Base-by-base conservation (phyloP, 1,140 invertebrate genomes). In the Mercenaria mercenaria region DNA sequence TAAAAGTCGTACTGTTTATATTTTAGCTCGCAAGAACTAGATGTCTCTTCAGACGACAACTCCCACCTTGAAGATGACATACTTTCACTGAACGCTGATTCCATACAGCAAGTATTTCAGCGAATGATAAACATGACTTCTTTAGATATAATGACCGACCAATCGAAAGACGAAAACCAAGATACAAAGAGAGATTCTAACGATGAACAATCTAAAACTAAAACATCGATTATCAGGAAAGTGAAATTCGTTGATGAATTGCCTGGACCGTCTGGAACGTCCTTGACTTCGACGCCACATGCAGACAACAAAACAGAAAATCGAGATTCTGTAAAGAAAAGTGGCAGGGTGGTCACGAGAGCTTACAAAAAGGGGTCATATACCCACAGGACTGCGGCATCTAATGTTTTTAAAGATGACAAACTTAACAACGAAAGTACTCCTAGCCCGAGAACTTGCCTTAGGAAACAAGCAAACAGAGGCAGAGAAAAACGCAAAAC, bases 91-190 rank as follows among this genome's bases (percentile, higher is more conserved):
- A 72, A 89, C 37, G 88, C 88, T 23, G 72, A 89, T 50, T 37
- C 64, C 15, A 89, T 89, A 47, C 88, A 89, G 56, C 29, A 47
- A 37, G 80, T 83, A 26, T 89, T 89, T 34, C 88, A 89, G 47
- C 34, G 80, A 34, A 84, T 89, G 52, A 43, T 89, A 23, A 56
- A 77, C 26, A 77, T 89, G 80, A 89, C 88, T 43, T 76, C 80
- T 18, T 77, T 89, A 37, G 23, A 41, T 29, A 13, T 43, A 47
- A 76, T 83, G 10, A 4, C 18, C 8, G 67, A 74, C 39, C 69
- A 79, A n/a, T 20, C 50, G 37, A 32, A 37, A 15, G 26, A 52
- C 4, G 6, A 67, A 26, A 29, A 52, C 41, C 6, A 26, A 2
- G 39, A 23, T 26, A 74, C 32, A 39, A 29, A 29, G n/a, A 29